Percentiles rank a stretch among this genome's conserved stretches.
phyloP scores from a whole-genome alignment of 2,888 invertebrate species.

The Mystacides longicornis region DNA sequence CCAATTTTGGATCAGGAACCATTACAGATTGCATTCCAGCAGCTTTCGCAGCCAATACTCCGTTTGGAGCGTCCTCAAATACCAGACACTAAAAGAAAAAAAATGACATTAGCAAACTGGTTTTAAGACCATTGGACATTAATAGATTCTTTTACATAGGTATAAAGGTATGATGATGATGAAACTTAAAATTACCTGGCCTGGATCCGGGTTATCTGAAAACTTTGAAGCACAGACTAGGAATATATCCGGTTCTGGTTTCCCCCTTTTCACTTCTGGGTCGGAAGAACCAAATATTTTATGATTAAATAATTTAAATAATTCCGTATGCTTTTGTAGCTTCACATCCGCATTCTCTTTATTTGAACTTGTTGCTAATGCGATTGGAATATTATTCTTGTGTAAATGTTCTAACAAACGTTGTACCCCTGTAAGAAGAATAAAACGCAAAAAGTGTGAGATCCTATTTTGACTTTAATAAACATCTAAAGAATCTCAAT shows the following conservation, averaged over 20 bases:
- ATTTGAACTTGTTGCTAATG: constrained; percentile 80
- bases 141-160: no score
- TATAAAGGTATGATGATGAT: background rate
- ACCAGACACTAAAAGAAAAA: constrained; percentile 60
- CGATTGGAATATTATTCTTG: constrained; percentile 66
- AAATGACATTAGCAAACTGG: no score
- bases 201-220: constrained; percentile 52
- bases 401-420: constrained; percentile 68
- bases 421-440: constrained; percentile 60
- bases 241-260: constrained; percentile 86
- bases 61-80: constrained; percentile 88
- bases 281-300: constrained; percentile 76
- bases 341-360: constrained; percentile 65
- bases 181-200: constrained; percentile 36
- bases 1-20: constrained; percentile 60
- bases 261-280: constrained; percentile 74
- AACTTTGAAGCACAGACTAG: constrained; percentile 68
- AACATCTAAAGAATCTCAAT: no score
- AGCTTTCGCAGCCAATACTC: constrained; percentile 65
- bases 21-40: constrained; percentile 85
- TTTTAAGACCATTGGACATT: no score
- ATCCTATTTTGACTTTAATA: no score
- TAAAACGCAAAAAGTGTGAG: no score
- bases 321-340: constrained; percentile 51
- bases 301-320: constrained; percentile 63